Base-by-base conservation (phyloP, 1,140 invertebrate species). In the Nephila pilipes region DNA sequence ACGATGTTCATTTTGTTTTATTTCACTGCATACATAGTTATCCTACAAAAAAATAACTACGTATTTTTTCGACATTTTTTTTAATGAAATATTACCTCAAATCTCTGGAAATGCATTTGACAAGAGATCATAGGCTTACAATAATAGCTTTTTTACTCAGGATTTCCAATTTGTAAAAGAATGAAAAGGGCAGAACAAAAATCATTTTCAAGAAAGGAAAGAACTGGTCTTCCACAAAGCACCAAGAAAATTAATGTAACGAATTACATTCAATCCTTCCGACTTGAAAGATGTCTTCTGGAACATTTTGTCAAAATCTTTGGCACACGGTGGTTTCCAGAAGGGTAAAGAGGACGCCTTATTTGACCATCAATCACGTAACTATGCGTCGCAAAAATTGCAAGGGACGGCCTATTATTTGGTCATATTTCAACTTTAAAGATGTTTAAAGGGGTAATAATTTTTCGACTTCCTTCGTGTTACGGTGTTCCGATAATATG, bases 381-480 rank as follows among this genome's bases (percentile, higher is more conserved):
- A 22, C 36, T 25, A 81, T 81, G 80, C 38, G 46, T 55, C 80
- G 10, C 38, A 81, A 81, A 81, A 81, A 81, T 81, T 81, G 80
- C 38, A 55, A 81, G 80, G 46, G 80, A 81, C 38, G 80, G 80
- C 80, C 80, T 81, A 81, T 81, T 81, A 81, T 81, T 81, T 81
- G 80, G 38, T 81, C 80, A 81, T 81, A 81, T 81, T 81, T 81
- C 80, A 81, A 81, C 38, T 81, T 81, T 81, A 81, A 81, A 55
- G 38, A 81, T 81, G 80, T 81, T 81, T 81, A 81, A 81, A 81
- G 80, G 80, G 80, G n/a, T 81, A 81, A 81, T 81, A 81, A 81
- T 81, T 81, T 81, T 55, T 81, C 80, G 10, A 14, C 36, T 54
- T 25, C 80, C 22, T 54, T 81, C 80, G 22, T 55, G 46, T n/a